Evolutionary conservation across 2,797 vertebrate genomes (phyloP).

Genomic region (Aphelocoma californica): DNA sequence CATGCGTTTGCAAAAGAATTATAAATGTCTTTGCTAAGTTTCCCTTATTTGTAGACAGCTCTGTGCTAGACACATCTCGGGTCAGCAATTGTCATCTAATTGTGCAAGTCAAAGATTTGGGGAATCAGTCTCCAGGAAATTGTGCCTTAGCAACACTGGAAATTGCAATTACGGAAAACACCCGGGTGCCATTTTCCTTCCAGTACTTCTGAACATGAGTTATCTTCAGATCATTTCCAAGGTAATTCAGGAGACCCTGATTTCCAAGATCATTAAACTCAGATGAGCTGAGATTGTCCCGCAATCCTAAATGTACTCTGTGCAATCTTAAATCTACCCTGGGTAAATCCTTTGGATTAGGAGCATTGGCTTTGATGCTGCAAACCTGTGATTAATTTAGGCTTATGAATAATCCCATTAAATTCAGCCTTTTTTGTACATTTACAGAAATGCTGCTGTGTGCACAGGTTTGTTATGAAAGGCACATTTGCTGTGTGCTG

Average conservation of each 20-base stretch:
- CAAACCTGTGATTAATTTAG: neutral
- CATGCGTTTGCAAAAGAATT: neutral
- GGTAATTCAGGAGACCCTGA: slow-evolving; percentile 62
- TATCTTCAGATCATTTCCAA: slow-evolving; percentile 83
- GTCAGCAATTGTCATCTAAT: slow-evolving; percentile 80
- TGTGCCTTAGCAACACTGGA: slow-evolving; percentile 77
- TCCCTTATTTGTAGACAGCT: slow-evolving; percentile 69
- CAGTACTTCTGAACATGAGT: slow-evolving; percentile 79
- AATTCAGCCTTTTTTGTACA: neutral
- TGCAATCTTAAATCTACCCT: neutral
- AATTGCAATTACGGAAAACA: slow-evolving; percentile 80
- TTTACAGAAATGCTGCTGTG: neutral
- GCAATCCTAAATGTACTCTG: neutral
- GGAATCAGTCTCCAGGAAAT: slow-evolving; percentile 77
- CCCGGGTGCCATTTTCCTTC: slow-evolving; percentile 79
- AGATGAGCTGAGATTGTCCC: neutral
- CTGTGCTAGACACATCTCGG: slow-evolving; percentile 70
- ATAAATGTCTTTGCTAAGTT: neutral
- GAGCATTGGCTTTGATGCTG: neutral
- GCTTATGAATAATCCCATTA: neutral
- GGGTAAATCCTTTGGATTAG: neutral
- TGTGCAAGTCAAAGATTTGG: slow-evolving; percentile 85
- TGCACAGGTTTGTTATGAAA: neutral
- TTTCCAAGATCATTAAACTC: neutral
- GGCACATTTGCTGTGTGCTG: neutral